Evolutionary conservation across 1,140 invertebrate genomes (phyloP).

Genomic region (Zaprionus ornatus): DNA sequence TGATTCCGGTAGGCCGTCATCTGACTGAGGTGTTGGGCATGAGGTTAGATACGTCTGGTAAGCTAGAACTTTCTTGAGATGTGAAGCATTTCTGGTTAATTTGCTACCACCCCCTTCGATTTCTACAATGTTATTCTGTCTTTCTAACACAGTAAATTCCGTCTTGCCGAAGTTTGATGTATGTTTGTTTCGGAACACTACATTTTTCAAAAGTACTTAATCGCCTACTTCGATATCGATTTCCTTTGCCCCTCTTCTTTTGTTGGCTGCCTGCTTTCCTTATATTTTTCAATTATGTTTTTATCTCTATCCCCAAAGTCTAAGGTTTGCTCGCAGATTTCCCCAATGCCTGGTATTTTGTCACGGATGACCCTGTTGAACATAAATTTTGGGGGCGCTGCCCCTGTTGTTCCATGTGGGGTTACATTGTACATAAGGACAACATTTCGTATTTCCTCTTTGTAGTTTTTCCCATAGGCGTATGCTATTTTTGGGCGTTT

Average conservation of each 20-base stretch:
- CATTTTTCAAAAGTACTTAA: conserved; percentile 40
- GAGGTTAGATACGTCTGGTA: too few species aligned
- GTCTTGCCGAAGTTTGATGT: conserved; percentile 33
- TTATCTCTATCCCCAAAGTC: too few species aligned
- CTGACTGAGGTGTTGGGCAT: too few species aligned
- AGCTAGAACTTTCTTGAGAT: too few species aligned
- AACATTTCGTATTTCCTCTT: conserved; percentile 43
- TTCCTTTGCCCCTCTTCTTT: conserved; percentile 16
- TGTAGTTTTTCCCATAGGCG: conserved; percentile 12
- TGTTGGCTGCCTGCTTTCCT: conserved; percentile 26
- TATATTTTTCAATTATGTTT: conserved; percentile 30
- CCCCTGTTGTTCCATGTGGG: conserved; percentile 46
- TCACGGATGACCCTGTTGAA: conserved; percentile 42
- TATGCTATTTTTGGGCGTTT: conserved; percentile 37
- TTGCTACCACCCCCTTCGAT: too few species aligned
- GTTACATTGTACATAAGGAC: conserved; percentile 49
- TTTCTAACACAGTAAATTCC: background rate
- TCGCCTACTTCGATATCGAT: conserved; percentile 20
- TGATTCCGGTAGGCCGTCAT: too few species aligned
- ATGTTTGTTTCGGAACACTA: conserved; percentile 34
- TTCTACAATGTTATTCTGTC: background rate
- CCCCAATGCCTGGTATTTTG: conserved; percentile 38
- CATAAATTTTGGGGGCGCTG: conserved; percentile 45
- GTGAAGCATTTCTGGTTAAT: too few species aligned
- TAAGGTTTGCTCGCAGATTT: background rate